These are phyloP conservation scores for Chelonus insularis DNA, from an alignment of 1,140 invertebrate species.

Conservation along the genomic window DNA sequence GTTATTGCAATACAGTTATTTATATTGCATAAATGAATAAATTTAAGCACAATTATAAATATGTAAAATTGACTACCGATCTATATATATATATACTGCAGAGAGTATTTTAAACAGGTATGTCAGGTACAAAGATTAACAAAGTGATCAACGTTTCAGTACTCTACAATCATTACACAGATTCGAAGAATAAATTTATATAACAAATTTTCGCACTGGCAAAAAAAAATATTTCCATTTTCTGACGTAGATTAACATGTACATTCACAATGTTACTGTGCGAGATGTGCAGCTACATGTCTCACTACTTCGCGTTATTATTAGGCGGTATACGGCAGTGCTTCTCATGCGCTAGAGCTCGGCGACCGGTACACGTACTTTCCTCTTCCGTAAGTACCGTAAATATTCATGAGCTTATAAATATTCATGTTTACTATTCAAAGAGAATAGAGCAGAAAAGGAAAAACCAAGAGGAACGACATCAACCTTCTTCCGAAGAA, in stretches of 20 bases:
- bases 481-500: constrained; percentile 36
- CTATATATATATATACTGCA: constrained; percentile 13
- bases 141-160: constrained; percentile 23
- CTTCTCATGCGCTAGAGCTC: not conserved
- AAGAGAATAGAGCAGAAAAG: constrained; percentile 42
- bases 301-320: not conserved
- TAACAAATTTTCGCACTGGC: constrained; percentile 34
- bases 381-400: constrained; percentile 40
- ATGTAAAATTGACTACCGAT: too few species aligned
- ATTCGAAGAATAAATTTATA: constrained; percentile 30
- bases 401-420: constrained; percentile 47
- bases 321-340: not conserved
- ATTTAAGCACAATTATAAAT: too few species aligned
- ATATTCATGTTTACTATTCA: constrained; percentile 42
- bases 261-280: constrained; percentile 17
- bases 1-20: too few species aligned
- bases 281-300: not conserved
- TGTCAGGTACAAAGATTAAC: constrained; percentile 29
- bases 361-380: constrained; percentile 34
- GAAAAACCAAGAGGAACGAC: constrained; percentile 39
- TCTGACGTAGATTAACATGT: constrained; percentile 18
- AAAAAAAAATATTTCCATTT: constrained; percentile 40
- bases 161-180: not conserved
- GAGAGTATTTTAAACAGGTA: not conserved
- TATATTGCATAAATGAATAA: too few species aligned